Percentiles rank a stretch among this genome's conserved stretches.
phyloP scores from a whole-genome alignment of 2,888 invertebrate species.

The Himalopsyche japonica region DNA sequence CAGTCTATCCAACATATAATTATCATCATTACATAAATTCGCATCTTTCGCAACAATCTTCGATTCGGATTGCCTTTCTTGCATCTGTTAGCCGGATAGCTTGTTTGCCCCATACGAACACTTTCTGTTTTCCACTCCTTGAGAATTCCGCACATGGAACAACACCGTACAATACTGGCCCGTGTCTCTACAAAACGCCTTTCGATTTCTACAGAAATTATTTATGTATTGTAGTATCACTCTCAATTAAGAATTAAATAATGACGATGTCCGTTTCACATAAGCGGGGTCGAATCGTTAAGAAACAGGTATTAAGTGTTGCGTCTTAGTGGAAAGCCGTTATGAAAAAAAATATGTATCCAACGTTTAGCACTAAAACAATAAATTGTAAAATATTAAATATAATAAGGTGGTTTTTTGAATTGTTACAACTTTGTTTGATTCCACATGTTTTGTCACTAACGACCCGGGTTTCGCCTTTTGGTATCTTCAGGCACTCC shows the following conservation, averaged over 20 bases:
- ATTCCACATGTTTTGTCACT: no score
- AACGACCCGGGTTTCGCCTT: background rate
- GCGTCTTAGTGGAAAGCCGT: no score
- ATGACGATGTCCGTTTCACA: background rate
- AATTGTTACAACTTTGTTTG: no score
- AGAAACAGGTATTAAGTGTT: no score
- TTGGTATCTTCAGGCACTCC: background rate
- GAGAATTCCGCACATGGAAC: background rate
- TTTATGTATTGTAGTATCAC: background rate
- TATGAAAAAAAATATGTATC: no score
- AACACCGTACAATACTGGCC: background rate
- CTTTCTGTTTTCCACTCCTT: background rate
- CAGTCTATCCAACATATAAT: background rate
- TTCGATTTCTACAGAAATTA: background rate
- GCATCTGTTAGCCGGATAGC: background rate
- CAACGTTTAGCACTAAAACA: no score
- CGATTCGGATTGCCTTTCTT: background rate
- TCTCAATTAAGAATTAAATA: background rate
- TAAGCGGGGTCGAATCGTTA: no score
- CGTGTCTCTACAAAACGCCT: background rate
- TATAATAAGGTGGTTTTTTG: no score
- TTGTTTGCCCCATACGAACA: background rate
- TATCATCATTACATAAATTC: background rate
- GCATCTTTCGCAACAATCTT: background rate
- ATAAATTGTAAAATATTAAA: no score